Percentiles rank a stretch among this genome's conserved stretches.
Evolutionary conservation across 1,140 invertebrate genomes (phyloP).

Genomic region (Augochlora pura): DNA sequence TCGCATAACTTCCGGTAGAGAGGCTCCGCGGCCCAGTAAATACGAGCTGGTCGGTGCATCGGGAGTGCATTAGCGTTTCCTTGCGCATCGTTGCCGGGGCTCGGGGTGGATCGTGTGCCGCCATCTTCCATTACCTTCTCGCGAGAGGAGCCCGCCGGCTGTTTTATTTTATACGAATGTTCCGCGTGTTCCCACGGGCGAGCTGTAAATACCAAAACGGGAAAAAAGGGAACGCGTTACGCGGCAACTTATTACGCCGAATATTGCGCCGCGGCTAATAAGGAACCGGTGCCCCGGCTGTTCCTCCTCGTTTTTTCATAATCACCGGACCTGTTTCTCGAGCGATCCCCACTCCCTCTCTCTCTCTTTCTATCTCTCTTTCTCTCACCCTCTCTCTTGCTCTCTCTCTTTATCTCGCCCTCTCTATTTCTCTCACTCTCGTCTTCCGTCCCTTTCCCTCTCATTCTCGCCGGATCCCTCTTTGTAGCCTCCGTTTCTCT

Average conservation of each 20-base stretch:
- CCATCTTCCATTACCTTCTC: conserved; percentile 19
- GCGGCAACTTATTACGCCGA: conserved; percentile 39
- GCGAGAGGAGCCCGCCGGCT: not conserved
- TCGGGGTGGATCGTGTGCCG: not conserved
- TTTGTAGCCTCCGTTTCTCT: not conserved
- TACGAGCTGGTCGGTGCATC: conserved; percentile 29
- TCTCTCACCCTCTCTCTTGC: not conserved
- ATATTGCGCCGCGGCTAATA: conserved; percentile 39
- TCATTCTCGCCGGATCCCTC: not conserved
- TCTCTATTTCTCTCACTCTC: not conserved
- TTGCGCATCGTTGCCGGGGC: not conserved
- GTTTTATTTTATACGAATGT: conserved; percentile 7
- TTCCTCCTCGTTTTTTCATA: conserved; percentile 25
- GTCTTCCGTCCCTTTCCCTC: not conserved
- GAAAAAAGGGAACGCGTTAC: conserved; percentile 29
- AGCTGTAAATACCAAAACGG: conserved; percentile 35
- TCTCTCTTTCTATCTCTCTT: no score
- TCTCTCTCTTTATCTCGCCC: not conserved
- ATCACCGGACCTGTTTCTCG: conserved; percentile 4
- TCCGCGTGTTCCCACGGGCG: conserved; percentile 16
- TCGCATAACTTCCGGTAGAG: conserved; percentile 41
- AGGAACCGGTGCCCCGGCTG: conserved; percentile 4
- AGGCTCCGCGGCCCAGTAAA: conserved; percentile 39
- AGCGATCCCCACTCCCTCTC: not conserved
- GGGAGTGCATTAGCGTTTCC: conserved; percentile 48